Conservation (phyloP, 30 jellyfish, hydroid and myxozoan genomes). For the Morbakka virulenta region DNA sequence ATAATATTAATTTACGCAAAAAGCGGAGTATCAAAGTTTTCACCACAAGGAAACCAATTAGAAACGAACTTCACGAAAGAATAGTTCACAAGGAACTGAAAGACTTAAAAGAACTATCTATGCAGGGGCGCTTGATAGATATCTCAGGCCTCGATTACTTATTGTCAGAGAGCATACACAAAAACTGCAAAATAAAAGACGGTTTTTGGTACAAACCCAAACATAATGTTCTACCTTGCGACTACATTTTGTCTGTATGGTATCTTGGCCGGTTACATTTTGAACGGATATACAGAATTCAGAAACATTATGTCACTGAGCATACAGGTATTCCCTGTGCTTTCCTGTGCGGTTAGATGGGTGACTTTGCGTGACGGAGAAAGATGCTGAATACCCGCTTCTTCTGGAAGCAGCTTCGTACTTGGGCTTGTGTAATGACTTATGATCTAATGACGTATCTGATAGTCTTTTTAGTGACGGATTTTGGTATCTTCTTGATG, state of each 20-base stretch:
- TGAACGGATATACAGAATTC: conserved; percentile 11
- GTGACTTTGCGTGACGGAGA: too few species aligned
- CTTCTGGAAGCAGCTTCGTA: too few species aligned
- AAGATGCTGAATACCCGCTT: too few species aligned
- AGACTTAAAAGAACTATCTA: background rate
- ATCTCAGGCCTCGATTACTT: background rate
- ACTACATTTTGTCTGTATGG: too few species aligned
- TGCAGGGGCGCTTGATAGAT: conserved; percentile 10
- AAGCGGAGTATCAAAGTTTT: background rate
- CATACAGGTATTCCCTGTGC: too few species aligned
- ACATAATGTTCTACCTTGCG: background rate
- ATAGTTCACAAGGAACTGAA: background rate
- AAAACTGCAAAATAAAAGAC: background rate
- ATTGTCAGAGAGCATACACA: background rate
- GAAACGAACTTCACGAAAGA: background rate
- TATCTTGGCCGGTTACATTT: too few species aligned
- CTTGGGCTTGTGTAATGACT: too few species aligned
- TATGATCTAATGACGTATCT: too few species aligned
- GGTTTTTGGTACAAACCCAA: background rate
- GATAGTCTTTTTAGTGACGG: too few species aligned
- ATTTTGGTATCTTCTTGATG: too few species aligned
- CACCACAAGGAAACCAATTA: background rate
- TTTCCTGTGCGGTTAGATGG: too few species aligned
- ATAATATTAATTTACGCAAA: background rate
- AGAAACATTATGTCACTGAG: too few species aligned